These are phyloP conservation scores for Drosophila demipolita DNA, from an alignment of 2,888 invertebrate genomes.

Conservation along the genomic window DNA sequence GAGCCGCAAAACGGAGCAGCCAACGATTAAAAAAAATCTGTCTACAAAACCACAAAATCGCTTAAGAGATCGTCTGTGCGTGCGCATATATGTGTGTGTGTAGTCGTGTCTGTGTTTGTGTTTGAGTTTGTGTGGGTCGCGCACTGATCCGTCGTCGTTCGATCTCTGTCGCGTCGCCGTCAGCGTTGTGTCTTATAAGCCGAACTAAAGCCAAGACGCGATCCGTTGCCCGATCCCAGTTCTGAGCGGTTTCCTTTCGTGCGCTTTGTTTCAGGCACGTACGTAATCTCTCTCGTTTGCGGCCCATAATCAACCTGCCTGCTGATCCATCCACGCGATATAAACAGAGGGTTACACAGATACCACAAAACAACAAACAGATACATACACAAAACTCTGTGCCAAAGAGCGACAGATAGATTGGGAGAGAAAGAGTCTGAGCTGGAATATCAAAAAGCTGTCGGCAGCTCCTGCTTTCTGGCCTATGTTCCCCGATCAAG, in stretches of 20 bases:
- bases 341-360: slow-evolving; percentile 59
- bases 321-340: slow-evolving; percentile 65
- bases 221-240: slow-evolving; percentile 38
- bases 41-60: slow-evolving; percentile 75
- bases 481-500: slow-evolving; percentile 69
- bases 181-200: slow-evolving; percentile 70
- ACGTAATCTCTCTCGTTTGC: slow-evolving; percentile 68
- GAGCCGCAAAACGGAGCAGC: slow-evolving; percentile 21
- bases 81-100: slow-evolving; percentile 33
- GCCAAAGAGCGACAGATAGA: neutral
- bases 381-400: slow-evolving; percentile 6
- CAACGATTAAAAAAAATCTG: slow-evolving; percentile 49
- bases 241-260: slow-evolving; percentile 59
- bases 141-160: slow-evolving; percentile 67
- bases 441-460: slow-evolving; percentile 25
- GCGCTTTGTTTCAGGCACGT: slow-evolving; percentile 77
- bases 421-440: slow-evolving; percentile 9
- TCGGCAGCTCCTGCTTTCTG: slow-evolving; percentile 50
- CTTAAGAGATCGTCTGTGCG: slow-evolving; percentile 64
- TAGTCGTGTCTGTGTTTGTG: slow-evolving; percentile 24
- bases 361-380: slow-evolving; percentile 23
- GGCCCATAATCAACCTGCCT: slow-evolving; percentile 77
- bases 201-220: slow-evolving; percentile 65
- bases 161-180: slow-evolving; percentile 57
- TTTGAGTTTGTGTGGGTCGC: slow-evolving; percentile 56